Evolutionary conservation across 2,113 vertebrate genomes (phyloP), one percentile per base, ranked within the genome.

Genomic region (Jacana jacana): DNA sequence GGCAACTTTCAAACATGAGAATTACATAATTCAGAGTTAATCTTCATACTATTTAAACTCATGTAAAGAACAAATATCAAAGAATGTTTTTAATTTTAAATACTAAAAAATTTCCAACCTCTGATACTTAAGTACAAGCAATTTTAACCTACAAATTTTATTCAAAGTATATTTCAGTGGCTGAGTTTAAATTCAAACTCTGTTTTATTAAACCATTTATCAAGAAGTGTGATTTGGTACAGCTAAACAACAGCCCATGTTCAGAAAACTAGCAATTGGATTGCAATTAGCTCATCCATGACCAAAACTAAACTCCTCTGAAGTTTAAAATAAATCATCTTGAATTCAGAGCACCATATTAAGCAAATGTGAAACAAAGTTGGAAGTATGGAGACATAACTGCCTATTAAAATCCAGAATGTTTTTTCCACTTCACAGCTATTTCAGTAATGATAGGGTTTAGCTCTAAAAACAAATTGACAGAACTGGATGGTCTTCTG

Each of bases 251-350:
- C 89, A 95, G 71, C 30, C 68, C 22, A 51, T 46, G 20, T 64
- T 91, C 44, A 85, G 61, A 89, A 90, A 73, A 70, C 25, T n/a
- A 88, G 64, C 71, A 95, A 95, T 27, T 93, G 63, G 71, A 92
- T 94, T 97, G 88, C 91, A 95, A 51, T 46, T 33, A 92, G 39
- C 73, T 97, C 95, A 94, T 82, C 94, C 83, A 61, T 69, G 93
- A 94, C 75, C 33, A 88, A 97, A 96, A 94, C 48, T 58, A 95
- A 89, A 93, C 31, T 86, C 22, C 42, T 91, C 33, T 85, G 79
- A 90, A 76, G 79, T 95, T 86, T 83, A 79, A 97, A 97, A 89
- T 91, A 95, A 86, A 85, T 79, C 7, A 58, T 93, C 64, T 70
- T 89, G 51, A 96, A 97, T 95, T 96, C 94, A 81, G 86, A 97